Evolutionary conservation across 2,797 vertebrate genomes (phyloP).

Genomic region (Darevskia nairensis): DNA sequence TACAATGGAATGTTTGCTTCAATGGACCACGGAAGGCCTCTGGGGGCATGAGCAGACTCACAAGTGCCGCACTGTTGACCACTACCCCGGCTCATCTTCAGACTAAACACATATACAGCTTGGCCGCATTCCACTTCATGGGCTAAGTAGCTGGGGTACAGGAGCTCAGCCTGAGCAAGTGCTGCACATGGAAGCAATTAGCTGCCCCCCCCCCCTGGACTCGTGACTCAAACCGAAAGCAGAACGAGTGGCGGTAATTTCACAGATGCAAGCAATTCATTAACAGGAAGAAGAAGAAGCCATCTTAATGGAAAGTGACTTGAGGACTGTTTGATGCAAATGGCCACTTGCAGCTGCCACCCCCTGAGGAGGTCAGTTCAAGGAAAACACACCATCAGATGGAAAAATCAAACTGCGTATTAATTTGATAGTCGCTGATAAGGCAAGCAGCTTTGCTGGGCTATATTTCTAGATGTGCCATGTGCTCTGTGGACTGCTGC

Average conservation of each 20-base stretch:
- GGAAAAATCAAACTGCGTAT: slow-evolving; percentile 53
- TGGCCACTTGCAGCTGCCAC: slow-evolving; percentile 63
- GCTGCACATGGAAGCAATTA: slow-evolving; percentile 55
- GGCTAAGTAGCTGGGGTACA: not conserved
- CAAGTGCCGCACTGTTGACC: too few species aligned
- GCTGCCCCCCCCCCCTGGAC: slow-evolving; percentile 16
- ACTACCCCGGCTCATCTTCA: not conserved
- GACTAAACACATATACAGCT: not conserved
- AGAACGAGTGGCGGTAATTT: slow-evolving; percentile 63
- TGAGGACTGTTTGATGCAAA: slow-evolving; percentile 62
- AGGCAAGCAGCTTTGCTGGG: not conserved
- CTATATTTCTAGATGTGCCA: slow-evolving; percentile 38
- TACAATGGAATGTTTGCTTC: too few species aligned
- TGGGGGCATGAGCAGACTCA: too few species aligned
- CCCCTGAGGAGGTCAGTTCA: slow-evolving; percentile 34
- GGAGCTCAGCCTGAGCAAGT: not conserved
- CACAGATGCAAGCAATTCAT: slow-evolving; percentile 70
- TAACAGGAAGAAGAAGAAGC: slow-evolving; percentile 59
- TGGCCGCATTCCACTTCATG: not conserved
- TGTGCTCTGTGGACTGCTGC: slow-evolving; percentile 40
- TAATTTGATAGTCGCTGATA: slow-evolving; percentile 52
- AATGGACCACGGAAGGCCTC: too few species aligned
- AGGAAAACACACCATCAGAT: slow-evolving; percentile 42
- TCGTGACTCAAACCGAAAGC: slow-evolving; percentile 66
- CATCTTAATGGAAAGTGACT: slow-evolving; percentile 55